phyloP scores from a whole-genome alignment of 1,140 invertebrate species.

The Zophobas atratus region DNA sequence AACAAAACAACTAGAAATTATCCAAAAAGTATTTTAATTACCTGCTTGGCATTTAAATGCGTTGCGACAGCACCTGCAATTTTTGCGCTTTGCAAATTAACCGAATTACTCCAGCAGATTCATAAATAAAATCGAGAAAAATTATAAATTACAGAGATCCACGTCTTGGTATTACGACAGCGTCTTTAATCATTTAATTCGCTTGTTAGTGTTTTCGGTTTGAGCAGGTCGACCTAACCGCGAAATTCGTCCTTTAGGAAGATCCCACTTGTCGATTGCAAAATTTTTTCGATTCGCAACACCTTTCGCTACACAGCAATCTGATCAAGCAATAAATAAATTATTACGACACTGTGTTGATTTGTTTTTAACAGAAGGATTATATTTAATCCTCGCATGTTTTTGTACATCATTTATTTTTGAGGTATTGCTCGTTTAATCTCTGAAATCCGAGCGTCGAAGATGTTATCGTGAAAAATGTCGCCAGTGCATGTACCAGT shows the following conservation, averaged over 20 bases:
- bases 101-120: constrained; percentile 4
- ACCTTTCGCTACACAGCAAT: background rate
- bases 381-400: no score
- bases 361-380: no score
- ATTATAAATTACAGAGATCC: background rate
- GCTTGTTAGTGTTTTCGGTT: no score
- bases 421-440: no score
- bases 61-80: constrained; percentile 17
- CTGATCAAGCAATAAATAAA: background rate
- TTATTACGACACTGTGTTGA: no score
- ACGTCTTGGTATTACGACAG: constrained; percentile 9
- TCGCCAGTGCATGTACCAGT: no score
- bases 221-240: background rate
- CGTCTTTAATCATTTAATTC: background rate
- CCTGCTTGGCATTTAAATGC: constrained; percentile 30
- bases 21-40: constrained; percentile 21
- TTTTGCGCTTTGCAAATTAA: constrained; percentile 20
- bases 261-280: constrained; percentile 25
- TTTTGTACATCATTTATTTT: no score
- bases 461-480: no score
- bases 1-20: background rate
- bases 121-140: constrained; percentile 4
- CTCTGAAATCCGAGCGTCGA: no score
- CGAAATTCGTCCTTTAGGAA: constrained; percentile 25
- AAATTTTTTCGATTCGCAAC: background rate